These are phyloP conservation scores for Heterohyrax brucei DNA, from an alignment of 2,797 vertebrate genomes.

Conservation along the genomic window DNA sequence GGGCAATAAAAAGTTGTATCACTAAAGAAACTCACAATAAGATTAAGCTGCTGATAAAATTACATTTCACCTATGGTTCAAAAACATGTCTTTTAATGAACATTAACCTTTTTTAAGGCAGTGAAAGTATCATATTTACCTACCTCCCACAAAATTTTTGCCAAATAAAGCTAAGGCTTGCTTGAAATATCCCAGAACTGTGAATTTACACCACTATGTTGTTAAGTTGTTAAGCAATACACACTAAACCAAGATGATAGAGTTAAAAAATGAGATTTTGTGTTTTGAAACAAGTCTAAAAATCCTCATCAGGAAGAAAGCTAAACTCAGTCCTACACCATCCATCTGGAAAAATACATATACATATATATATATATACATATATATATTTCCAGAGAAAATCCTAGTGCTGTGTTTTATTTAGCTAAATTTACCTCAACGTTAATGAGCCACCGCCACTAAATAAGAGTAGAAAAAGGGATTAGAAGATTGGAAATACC, in stretches of 20 bases:
- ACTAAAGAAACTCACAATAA: neutral
- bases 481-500: neutral
- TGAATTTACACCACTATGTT: neutral
- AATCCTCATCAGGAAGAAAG: neutral
- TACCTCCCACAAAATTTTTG: neutral
- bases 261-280: neutral
- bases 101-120: neutral
- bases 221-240: neutral
- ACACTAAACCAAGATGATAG: neutral
- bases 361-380: too few species aligned
- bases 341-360: neutral
- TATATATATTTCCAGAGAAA: neutral
- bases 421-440: neutral
- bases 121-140: neutral
- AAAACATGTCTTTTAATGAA: neutral
- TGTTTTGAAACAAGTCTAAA: neutral
- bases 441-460: neutral
- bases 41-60: neutral
- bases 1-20: neutral
- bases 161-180: neutral
- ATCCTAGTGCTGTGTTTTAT: neutral
- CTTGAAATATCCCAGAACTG: neutral
- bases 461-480: neutral
- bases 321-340: neutral
- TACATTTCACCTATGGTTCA: neutral